Evolutionary conservation across 2,888 invertebrate species (phyloP), one percentile per base, ranked within the genome.

Genomic region (Troides oblongomaculatus): DNA sequence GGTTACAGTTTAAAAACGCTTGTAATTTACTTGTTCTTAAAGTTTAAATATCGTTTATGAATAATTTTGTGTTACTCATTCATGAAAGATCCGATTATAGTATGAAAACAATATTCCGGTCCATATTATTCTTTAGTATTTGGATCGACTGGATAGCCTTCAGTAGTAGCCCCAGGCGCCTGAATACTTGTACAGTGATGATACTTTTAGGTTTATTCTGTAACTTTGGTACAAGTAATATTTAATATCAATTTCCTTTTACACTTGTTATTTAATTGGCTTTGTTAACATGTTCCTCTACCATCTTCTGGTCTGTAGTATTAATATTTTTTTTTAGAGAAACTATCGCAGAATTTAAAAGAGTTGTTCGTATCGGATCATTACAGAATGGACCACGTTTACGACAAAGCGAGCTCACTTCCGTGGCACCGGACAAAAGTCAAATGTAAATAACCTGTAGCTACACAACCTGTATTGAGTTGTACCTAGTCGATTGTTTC

Each of bases 381-480:
- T 72, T 70, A 63, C 72, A 76, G 78, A 81, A 81, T 81, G 76
- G 71, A 81, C 85, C 82, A 72, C 74, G 80, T 85, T 87, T 85
- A 84, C 82, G 85, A 89, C 86, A 86, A 85, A 84, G 82, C 79
- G 76, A 83, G 83, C 82, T 83, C 80, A 89, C 92, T 92, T 92
- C 92, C 92, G 91, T 79, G 78, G 81, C 78, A 79, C 79, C 84
- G 86, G 80, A 84, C 84, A 91, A 84, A 92, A 92, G 92, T 91
- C 91, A 91, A 89, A 90, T 90, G 91, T 92, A 89, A 92, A 92
- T 83, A 92, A 92, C 92, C 90, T 91, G 84, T 85, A 83, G 81
- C 77, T 79, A 78, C 79, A 80, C 79, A 76, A 76, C 82, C 79
- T 78, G 81, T 81, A 84, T 82, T 81, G 82, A 80, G 80, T 80